Base-by-base conservation (phyloP, 2,888 invertebrate genomes). In the Ophioninae sp. region DNA sequence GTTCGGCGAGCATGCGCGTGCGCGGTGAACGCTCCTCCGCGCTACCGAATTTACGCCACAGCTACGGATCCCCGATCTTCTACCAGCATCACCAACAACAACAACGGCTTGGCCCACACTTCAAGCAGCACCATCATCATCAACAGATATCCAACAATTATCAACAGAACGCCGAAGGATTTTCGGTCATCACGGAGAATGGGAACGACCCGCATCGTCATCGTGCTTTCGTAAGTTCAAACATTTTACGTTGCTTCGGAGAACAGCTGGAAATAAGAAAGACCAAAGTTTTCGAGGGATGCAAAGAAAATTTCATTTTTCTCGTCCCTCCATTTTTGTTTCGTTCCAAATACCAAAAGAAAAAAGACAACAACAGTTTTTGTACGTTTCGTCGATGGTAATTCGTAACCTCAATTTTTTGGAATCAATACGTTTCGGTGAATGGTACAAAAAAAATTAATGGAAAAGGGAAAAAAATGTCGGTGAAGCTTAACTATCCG, bases 1-100 rank as follows among this genome's bases (percentile, higher is more conserved):
- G 96, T 91, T 94, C 95, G 88, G 94, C 94, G 80, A 95, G 96
- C 92, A 92, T 96, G 95, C 95, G 96, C 90, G 91, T 96, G 95
- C 95, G 95, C 93, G 95, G 95, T 90, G 95, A 95, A 93, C 88
- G 91, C 84, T 82, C 88, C 84, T 85, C 87, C 44, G 57, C 20
- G 59, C 6, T 70, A 79, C 86, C 87, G 69, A 75, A 85, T 82
- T 82, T 88, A 86, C 89, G 89, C 83, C 88, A 89, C 86, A 84
- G 86, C 80, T 85, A 88, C 87, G 86, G 81, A 84, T 87, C 86
- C 81, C 79, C 88, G 83, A 83, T 80, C 78, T 83, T 86, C 56
- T 81, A 86, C 77, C 85, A 85, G 39, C 82, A 86, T 59, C 86
- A 86, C 59, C 86, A 87, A 77, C 86, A 87, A 50, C 86, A 87